A percentile compares a stretch with the other conserved stretches of the same genome.
phyloP scores from a whole-genome alignment of 2,113 vertebrate species.

The Cyanistes caeruleus region DNA sequence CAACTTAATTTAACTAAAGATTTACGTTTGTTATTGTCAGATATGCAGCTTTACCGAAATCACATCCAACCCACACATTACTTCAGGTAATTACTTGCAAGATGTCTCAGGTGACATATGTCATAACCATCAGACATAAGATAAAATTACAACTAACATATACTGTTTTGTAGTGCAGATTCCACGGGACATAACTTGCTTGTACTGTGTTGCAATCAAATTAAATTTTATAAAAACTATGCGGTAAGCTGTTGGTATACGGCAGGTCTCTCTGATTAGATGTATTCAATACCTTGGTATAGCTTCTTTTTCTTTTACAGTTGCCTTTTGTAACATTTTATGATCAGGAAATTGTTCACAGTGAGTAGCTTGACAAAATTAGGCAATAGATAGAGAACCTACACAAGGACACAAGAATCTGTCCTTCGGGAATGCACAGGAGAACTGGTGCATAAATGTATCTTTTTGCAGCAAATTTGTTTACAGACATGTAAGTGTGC shows the following conservation, averaged over 20 bases:
- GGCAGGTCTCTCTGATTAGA: background rate
- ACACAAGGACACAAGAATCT: background rate
- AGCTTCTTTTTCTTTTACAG: background rate
- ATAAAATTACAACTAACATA: background rate
- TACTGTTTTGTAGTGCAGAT: background rate
- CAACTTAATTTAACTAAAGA: conserved; percentile 27
- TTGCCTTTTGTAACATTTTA: background rate
- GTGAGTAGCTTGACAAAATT: background rate
- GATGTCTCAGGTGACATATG: conserved; percentile 10
- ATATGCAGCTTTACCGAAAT: background rate
- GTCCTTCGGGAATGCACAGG: background rate
- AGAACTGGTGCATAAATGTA: background rate
- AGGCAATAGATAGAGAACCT: background rate
- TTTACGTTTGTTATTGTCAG: conserved; percentile 11
- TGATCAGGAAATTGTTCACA: background rate
- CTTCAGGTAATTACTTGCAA: background rate
- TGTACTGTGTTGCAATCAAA: background rate
- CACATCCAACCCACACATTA: background rate
- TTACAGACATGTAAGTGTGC: background rate
- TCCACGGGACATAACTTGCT: background rate
- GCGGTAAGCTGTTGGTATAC: background rate
- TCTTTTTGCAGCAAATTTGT: background rate
- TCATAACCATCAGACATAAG: background rate
- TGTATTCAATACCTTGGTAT: background rate
- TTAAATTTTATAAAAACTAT: background rate